Base-by-base conservation (phyloP, 2,888 invertebrate species). In the Aethes cnicana region DNA sequence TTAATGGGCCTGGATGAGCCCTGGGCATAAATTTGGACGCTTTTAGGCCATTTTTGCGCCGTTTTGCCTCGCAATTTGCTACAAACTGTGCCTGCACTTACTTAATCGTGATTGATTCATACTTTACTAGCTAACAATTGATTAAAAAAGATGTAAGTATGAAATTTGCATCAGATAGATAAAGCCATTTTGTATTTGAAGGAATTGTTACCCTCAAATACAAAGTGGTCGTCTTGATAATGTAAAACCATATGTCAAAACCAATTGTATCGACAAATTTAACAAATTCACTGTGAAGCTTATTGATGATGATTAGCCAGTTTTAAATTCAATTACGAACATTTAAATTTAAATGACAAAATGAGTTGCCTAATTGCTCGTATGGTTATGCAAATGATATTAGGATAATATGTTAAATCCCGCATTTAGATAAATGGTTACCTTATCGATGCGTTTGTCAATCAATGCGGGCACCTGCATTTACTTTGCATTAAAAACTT, bases 1-100 rank as follows among this genome's bases (percentile, higher is more conserved):
- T 79, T 85, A 85, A 87, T 85, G 84, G 84, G 54, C 59, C 64
- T 64, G 73, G 80, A 81, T 81, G 82, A 79, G 79, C 73, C 74
- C 70, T 66, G 63, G 68, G 74, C 80, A 81, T 84, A 83, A 82
- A 84, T 86, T 84, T 78, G 58, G 68, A 65, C 63, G 76, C 76
- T 80, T 81, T 83, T 77, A 77, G 74, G 72, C 75, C 73, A 76
- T 79, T 81, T 81, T 81, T 79, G 76, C 75, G 69, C 67, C 72
- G 66, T 68, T 79, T 73, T 74, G 68, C 67, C 65, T 63, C 65
- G 68, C 74, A 78, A 78, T 78, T 80, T 79, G 66, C 69, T 64
- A 59, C 56, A 58, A 61, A 58, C 50, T 56, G 50, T 57, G 62
- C 64, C 58, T 65, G 61, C 65, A 65, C 9, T 50, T 26, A 37